Evolutionary conservation across 2,797 vertebrate genomes (phyloP).

Genomic region (Pelodytes ibericus): DNA sequence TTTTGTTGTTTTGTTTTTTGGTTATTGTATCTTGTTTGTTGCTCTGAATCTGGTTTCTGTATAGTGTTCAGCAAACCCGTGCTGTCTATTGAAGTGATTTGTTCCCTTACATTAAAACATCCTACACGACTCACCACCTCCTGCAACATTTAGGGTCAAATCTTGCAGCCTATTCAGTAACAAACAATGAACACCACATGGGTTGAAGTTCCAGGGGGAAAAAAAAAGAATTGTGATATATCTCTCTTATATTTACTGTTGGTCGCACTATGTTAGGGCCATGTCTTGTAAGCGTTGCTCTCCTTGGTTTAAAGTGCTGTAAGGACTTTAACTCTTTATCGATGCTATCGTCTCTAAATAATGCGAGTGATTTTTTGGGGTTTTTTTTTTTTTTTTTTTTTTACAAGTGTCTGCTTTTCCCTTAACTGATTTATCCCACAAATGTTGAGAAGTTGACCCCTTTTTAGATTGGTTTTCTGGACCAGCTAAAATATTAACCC

Average conservation of each 20-base stretch:
- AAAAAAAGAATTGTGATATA: background rate
- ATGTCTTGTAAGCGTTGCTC: background rate
- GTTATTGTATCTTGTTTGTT: too few relatives aligned
- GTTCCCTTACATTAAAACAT: constrained; percentile 41
- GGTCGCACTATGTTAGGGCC: background rate
- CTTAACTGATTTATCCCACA: background rate
- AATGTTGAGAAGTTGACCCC: background rate
- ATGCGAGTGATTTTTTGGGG: too few relatives aligned
- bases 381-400: background rate
- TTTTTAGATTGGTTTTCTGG: constrained; percentile 2
- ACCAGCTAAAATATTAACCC: constrained; percentile 49
- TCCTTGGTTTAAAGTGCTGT: background rate
- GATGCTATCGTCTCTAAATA: too few relatives aligned
- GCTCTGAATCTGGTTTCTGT: constrained; percentile 23
- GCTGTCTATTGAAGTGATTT: constrained; percentile 46
- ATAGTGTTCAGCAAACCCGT: too few relatives aligned
- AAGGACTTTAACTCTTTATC: too few relatives aligned
- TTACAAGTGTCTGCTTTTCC: background rate
- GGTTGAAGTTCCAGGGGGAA: constrained; percentile 6
- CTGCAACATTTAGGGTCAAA: constrained; percentile 49
- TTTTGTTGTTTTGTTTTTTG: too few relatives aligned
- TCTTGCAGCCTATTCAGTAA: constrained; percentile 46
- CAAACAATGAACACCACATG: constrained; percentile 51
- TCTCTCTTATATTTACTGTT: background rate
- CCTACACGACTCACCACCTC: constrained; percentile 32